Evolutionary conservation across 2,113 vertebrate genomes (phyloP).

Genomic region (Globicephala melas): DNA sequence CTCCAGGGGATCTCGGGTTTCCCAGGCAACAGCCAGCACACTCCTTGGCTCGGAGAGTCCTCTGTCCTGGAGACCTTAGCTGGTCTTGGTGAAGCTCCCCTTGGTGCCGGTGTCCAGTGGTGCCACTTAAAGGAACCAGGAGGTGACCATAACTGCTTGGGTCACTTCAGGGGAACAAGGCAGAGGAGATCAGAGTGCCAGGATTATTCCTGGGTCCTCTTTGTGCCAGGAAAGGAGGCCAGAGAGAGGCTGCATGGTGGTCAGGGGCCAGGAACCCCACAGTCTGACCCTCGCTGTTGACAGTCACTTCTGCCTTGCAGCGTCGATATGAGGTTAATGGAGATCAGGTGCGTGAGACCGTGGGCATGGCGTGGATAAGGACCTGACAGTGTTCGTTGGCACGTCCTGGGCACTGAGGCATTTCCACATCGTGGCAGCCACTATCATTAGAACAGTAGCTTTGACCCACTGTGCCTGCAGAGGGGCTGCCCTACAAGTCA

Average conservation of each 20-base stretch:
- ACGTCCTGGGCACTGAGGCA: neutral
- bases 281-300: neutral
- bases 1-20: neutral
- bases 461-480: neutral
- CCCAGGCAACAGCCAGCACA: neutral
- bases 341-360: neutral
- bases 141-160: neutral
- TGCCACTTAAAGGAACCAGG: neutral
- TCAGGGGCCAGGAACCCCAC: neutral
- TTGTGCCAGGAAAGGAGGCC: neutral
- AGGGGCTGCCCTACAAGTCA: neutral
- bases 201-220: neutral
- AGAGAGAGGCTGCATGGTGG: neutral
- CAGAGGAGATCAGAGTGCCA: neutral
- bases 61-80: neutral
- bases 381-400: neutral
- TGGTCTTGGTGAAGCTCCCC: neutral
- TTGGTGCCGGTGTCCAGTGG: neutral
- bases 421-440: neutral
- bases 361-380: accelerated
- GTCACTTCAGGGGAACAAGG: neutral
- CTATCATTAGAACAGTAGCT: neutral
- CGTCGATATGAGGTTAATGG: neutral
- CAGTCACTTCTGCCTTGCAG: neutral
- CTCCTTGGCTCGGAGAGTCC: neutral